These are phyloP conservation scores for Spongilla lacustris DNA, from an alignment of 37 sponge, comb jelly and placozoan genomes.

Conservation along the genomic window DNA sequence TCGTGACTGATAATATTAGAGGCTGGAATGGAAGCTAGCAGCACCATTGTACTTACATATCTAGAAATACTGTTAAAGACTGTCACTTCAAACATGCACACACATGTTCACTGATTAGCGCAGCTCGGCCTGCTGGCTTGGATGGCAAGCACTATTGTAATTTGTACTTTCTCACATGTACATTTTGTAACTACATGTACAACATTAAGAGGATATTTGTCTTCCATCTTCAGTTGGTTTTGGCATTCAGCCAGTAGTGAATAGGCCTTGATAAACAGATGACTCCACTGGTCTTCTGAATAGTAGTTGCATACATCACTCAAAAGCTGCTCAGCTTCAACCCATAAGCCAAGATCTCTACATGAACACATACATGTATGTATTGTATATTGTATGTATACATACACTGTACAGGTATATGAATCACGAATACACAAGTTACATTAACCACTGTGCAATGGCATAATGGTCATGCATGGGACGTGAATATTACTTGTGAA, in stretches of 20 bases:
- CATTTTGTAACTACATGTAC: background rate
- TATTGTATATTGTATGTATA: too few relatives aligned
- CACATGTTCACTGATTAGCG: too few relatives aligned
- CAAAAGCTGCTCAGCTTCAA: conserved; percentile 70
- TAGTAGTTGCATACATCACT: conserved; percentile 73
- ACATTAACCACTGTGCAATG: too few relatives aligned
- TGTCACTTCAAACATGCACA: background rate
- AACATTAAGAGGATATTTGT: conserved; percentile 41
- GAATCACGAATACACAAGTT: background rate
- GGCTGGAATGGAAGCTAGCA: conserved; percentile 59
- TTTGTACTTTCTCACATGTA: background rate
- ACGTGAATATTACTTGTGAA: conserved; percentile 48
- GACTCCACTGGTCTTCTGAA: conserved; percentile 67
- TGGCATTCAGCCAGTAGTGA: conserved; percentile 67
- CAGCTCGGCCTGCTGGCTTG: too few relatives aligned
- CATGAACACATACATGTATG: background rate
- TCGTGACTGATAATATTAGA: conserved; percentile 33
- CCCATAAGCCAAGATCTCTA: conserved; percentile 60
- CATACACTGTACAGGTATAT: background rate
- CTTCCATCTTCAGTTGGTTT: conserved; percentile 60
- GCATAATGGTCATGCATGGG: background rate
- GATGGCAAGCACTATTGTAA: too few relatives aligned
- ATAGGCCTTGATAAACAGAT: conserved; percentile 59
- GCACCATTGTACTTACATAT: conserved; percentile 53
- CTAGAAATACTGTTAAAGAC: conserved; percentile 3